Evolutionary conservation across 2,888 invertebrate species (phyloP), one percentile per base, ranked within the genome.

Genomic region (Cataglyphis altisquamis): DNA sequence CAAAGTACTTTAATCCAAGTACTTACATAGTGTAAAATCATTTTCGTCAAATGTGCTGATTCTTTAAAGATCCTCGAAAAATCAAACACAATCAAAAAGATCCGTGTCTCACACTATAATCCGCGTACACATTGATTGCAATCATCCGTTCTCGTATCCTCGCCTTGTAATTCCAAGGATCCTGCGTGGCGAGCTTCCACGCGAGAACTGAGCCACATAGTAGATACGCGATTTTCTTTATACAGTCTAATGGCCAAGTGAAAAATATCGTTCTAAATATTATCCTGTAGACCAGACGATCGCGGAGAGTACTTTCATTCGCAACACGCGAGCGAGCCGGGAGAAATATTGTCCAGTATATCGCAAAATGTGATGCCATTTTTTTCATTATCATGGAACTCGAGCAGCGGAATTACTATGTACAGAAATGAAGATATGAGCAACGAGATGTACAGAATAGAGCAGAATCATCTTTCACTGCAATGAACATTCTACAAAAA

Each of bases 181-280:
- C 92, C 89, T 92, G 88, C 92, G 89, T 91, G 92, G 84, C 87
- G 92, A 89, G 90, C 92, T 89, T 94, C 93, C 92, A 91, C 92
- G 91, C 92, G 92, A 93, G 93, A 93, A 95, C 94, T 95, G 94
- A 95, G 94, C 93, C 93, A 93, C 92, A 94, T 93, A 93, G 92
- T 93, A 92, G 93, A 94, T 93, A 92, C 92, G 92, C 94, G 94
- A 95, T 94, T 94, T 94, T 95, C 94, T 95, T 95, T 95, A 95
- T 95, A 95, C 94, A 95, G 94, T 94, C 93, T 89, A 94, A 94
- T 93, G 93, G 92, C 93, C 94, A 94, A 94, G 94, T 94, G 94
- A 95, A 94, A 95, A 95, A 94, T 94, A 94, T 95, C 94, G 94
- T 94, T 94, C 94, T 94, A 94, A 94, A 94, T 94, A 94, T 94